A percentile compares a stretch with the other conserved stretches of the same genome.
Conservation (phyloP, 2,888 invertebrate species). For the Apodemia duryi region DNA sequence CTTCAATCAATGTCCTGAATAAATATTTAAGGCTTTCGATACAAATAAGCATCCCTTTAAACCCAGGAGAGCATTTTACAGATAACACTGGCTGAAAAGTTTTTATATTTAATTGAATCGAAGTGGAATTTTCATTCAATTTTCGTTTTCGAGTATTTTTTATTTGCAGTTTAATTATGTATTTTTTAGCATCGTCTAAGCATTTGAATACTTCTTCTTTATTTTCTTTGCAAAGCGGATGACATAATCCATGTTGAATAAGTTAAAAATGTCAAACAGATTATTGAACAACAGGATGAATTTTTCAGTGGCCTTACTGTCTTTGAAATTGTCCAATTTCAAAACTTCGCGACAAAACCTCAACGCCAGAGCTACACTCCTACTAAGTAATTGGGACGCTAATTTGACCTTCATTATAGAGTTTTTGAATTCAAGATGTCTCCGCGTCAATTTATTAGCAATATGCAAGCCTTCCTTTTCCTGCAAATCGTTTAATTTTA, state of each 20-base stretch:
- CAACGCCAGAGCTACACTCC: conserved; percentile 29
- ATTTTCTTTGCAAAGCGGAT: not conserved
- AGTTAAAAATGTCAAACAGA: conserved; percentile 31
- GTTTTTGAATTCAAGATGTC: conserved; percentile 31
- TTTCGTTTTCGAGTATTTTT: conserved; percentile 4
- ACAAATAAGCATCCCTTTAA: conserved; percentile 14
- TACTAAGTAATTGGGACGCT: conserved; percentile 30
- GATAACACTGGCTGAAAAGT: not conserved
- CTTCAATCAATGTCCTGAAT: conserved; percentile 1
- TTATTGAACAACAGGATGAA: conserved; percentile 27
- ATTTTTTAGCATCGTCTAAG: not conserved
- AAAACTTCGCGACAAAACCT: conserved; percentile 27
- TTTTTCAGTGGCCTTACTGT: conserved; percentile 25
- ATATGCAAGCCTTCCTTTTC: conserved; percentile 26
- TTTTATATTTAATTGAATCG: conserved; percentile 11
- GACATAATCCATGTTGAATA: not conserved
- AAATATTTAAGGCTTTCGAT: conserved; percentile 21
- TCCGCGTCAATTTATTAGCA: conserved; percentile 29
- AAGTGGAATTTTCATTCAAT: not conserved
- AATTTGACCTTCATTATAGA: conserved; percentile 33
- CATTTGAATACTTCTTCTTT: not conserved
- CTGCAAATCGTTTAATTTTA: conserved; percentile 27
- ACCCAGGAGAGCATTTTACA: conserved; percentile 4
- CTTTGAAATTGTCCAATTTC: conserved; percentile 25
- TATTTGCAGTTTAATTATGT: not conserved